These are phyloP conservation scores for Brenthis ino DNA, from an alignment of 2,888 invertebrate species.

Conservation along the genomic window DNA sequence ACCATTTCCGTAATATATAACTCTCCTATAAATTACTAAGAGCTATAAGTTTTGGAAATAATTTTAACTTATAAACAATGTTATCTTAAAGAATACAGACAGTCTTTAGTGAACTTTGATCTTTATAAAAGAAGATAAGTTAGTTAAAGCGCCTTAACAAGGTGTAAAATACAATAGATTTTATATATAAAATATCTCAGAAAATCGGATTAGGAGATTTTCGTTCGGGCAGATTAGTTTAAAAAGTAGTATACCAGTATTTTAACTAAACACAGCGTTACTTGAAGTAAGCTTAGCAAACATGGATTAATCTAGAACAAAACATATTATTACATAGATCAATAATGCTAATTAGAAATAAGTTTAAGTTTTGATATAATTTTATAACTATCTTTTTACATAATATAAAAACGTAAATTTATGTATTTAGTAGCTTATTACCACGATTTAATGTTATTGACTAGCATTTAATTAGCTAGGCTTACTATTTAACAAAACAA, in stretches of 20 bases:
- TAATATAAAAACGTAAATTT: too few species aligned
- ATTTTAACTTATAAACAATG: not conserved
- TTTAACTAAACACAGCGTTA: too few species aligned
- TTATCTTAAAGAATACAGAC: not conserved
- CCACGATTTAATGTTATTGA: too few species aligned
- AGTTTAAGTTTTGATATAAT: too few species aligned
- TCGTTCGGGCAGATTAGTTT: constrained; percentile 41
- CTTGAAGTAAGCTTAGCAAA: too few species aligned
- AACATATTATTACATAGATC: too few species aligned
- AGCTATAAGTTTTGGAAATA: not conserved
- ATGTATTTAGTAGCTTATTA: too few species aligned
- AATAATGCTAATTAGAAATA: too few species aligned
- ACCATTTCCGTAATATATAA: constrained; percentile 1
- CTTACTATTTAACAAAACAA: too few species aligned
- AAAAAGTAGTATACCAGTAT: not conserved
- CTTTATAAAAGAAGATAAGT: constrained; percentile 11
- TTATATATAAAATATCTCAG: constrained; percentile 16
- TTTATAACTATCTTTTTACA: too few species aligned
- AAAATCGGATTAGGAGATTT: constrained; percentile 31
- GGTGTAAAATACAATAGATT: constrained; percentile 10
- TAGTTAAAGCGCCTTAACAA: constrained; percentile 13
- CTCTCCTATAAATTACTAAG: not conserved
- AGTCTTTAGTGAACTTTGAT: constrained; percentile 1
- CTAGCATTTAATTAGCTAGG: too few species aligned
- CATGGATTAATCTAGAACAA: too few species aligned